Evolutionary conservation across 2,888 invertebrate genomes (phyloP), one percentile per base, ranked within the genome.

Genomic region (Eilema griseolum): DNA sequence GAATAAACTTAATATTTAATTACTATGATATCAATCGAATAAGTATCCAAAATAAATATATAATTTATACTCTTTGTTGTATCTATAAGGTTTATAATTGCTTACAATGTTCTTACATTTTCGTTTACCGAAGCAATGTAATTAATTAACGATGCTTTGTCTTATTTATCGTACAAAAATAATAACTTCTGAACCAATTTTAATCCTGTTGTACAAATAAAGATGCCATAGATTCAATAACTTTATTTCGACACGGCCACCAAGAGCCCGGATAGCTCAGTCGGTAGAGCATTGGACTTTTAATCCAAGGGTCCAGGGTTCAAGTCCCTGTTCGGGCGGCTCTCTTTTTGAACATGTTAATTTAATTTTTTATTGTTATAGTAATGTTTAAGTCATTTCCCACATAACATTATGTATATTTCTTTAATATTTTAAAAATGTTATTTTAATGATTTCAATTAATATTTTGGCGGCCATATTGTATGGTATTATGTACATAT

Each of bases 231-330:
- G 64, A 61, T 71, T 37, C 0, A 1, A 0, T n/a, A 11, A 0
- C 3, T 12, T 4, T 66, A 83, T 81, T 82, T 82, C 73, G 0
- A 0, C 0, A 0, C 0, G 0, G 0, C 0, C 0, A 0, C 0
- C 12, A 86, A 73, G 78, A 88, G 95, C 95, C 95, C 95, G 95
- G 95, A 95, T 95, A 95, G 95, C 95, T 95, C 95, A 95, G 95
- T 95, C 95, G 95, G 95, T 95, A 95, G 95, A 95, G 95, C 95
- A 95, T 95, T 95, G 95, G 95, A 95, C 95, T 95, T 95, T 95
- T 95, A 95, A 95, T 95, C 95, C 95, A 95, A 95, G 95, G 95
- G 95, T 95, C 95, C 95, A 95, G 95, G 95, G 95, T 95, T 95
- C 95, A 95, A 95, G 95, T 95, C 95, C 95, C 95, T 95, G 95